Evolutionary conservation across 2,888 invertebrate genomes (phyloP), one percentile per base, ranked within the genome.

Genomic region (Phorcus lineatus): DNA sequence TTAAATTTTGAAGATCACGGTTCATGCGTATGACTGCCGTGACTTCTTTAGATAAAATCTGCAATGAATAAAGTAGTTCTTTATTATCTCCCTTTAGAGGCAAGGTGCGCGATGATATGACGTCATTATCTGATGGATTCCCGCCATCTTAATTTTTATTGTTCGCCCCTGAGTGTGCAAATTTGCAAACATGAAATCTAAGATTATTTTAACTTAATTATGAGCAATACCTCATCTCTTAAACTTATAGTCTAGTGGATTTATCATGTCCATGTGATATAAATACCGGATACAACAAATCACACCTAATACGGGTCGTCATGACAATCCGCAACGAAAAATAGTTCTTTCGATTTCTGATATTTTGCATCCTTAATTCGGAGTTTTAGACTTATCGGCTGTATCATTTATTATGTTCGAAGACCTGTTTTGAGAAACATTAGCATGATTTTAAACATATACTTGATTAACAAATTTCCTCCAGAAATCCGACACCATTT

Each of bases 51-150:
- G 47, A 47, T 47, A 47, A 47, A 47, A 47, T 47, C 47, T 47
- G 7, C 47, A 47, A 47, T 24, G 24, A 62, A 13, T 24, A 62
- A 62, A 62, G 62, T 62, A 62, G 62, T 62, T 28, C 62, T 13
- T 17, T 28, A 62, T 62, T 62, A 62, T 62, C 62, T 62, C 62
- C 62, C 62, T 62, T 24, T 28, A 62, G 57, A 24, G 36, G 77
- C 77, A 36, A 55, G 53, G 77, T 77, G 77, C 77, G 77, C 77
- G 77, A 77, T 31, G 54, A 57, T 55, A 77, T 77, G 77, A 77
- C 77, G 77, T 77, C 77, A 77, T 77, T 36, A 77, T 77, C 36
- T 24, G 53, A 77, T 19, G 55, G 57, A 77, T 77, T 77, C 55
- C 77, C 77, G 31, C 77, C 74, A 74, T 36, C 24, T 47, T 52